Evolutionary conservation across 2,797 vertebrate genomes (phyloP).

Genomic region (Rhabdomys pumilio): DNA sequence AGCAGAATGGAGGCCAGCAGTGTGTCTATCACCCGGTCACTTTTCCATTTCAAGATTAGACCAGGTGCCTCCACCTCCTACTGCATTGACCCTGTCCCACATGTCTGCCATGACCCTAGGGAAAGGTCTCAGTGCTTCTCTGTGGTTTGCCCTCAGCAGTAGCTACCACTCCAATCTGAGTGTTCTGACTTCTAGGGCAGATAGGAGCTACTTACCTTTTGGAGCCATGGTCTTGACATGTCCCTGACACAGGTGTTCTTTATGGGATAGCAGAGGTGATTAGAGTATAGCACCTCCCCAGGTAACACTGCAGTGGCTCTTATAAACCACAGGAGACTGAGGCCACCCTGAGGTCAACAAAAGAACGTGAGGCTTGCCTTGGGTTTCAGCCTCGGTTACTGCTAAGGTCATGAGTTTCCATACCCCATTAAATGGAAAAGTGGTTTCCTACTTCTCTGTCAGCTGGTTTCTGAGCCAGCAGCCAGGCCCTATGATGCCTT

Average conservation of each 20-base stretch:
- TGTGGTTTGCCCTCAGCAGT: fast-evolving
- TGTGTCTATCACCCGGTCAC: background rate
- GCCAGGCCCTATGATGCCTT: background rate
- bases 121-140: background rate
- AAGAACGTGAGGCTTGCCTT: background rate
- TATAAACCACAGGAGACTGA: background rate
- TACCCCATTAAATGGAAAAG: fast-evolving
- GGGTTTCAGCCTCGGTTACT: background rate
- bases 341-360: fast-evolving
- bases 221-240: background rate
- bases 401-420: background rate
- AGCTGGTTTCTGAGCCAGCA: no score
- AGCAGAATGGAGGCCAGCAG: background rate
- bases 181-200: background rate
- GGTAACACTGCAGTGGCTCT: background rate
- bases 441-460: fast-evolving
- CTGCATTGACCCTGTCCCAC: background rate
- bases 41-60: no score
- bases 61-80: background rate
- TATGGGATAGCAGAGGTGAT: fast-evolving
- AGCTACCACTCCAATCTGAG: background rate
- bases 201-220: background rate
- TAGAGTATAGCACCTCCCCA: fast-evolving
- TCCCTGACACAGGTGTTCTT: background rate
- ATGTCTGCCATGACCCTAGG: fast-evolving